phyloP scores from a whole-genome alignment of 2,888 invertebrate species.

The Dasysyrphus albostriatus region DNA sequence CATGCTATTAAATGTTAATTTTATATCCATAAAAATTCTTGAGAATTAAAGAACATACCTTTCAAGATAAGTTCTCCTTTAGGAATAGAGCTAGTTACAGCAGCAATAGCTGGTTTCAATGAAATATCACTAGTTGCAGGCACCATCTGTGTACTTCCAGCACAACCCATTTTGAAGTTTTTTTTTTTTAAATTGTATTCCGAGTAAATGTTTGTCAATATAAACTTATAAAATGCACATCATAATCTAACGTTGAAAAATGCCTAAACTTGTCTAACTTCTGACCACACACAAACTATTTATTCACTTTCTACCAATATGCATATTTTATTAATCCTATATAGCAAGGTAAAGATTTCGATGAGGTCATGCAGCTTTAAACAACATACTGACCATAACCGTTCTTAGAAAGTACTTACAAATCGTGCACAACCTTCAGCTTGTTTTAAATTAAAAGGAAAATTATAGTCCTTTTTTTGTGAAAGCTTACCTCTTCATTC shows the following conservation, averaged over 20 bases:
- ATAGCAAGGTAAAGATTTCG: slow-evolving; percentile 23
- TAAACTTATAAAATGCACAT: not conserved
- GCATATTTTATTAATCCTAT: slow-evolving; percentile 9
- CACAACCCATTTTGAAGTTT: slow-evolving; percentile 41
- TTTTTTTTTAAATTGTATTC: not conserved
- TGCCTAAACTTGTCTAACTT: not conserved
- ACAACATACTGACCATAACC: slow-evolving; percentile 28
- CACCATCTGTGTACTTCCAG: slow-evolving; percentile 30
- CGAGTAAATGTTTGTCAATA: not conserved
- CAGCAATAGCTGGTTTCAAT: not conserved
- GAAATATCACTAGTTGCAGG: slow-evolving; percentile 25
- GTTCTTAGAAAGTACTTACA: slow-evolving; percentile 3
- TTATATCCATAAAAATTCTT: not conserved
- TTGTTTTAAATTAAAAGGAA: slow-evolving; percentile 32
- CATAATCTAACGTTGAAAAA: not conserved
- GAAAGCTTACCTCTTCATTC: slow-evolving; percentile 44
- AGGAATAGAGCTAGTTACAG: slow-evolving; percentile 2
- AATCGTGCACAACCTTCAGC: slow-evolving; percentile 22
- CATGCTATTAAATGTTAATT: slow-evolving; percentile 16
- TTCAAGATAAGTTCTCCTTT: slow-evolving; percentile 12
- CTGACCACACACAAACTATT: not conserved
- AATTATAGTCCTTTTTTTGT: slow-evolving; percentile 39
- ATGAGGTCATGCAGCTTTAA: slow-evolving; percentile 58
- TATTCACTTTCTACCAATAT: slow-evolving; percentile 12
- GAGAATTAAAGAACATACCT: slow-evolving; percentile 15